Evolutionary conservation across 2,888 invertebrate species (phyloP), one percentile per base, ranked within the genome.

Genomic region (Opisthograptis luteolata): DNA sequence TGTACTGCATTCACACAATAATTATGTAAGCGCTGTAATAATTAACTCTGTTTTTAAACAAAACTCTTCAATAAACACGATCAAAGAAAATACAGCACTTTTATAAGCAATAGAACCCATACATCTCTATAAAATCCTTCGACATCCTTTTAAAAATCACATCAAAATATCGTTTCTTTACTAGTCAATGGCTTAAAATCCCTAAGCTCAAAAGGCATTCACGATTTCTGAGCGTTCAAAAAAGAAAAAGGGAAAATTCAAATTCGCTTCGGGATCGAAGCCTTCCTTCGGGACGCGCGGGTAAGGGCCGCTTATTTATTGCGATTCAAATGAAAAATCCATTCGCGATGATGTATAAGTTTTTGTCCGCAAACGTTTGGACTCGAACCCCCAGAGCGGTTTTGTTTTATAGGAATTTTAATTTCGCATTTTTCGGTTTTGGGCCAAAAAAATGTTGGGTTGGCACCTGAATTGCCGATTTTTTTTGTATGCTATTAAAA

Each of bases 271-370:
- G 71, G 66, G 70, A 71, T 61, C 63, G 61, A 45, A 58, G 67
- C 63, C 64, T 57, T 69, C 73, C 73, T 59, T 25, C 37, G 73
- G 72, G 71, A 70, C 55, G 53, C 54, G 55, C 15, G 14, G 42
- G 54, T 58, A 63, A 62, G 59, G 60, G 63, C 62, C 68, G 66
- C 66, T 76, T 77, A 76, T 76, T 75, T 80, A 77, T 78, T 63
- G 67, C 77, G 59, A 66, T 65, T 60, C 66, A 70, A 68, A 78
- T 79, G 75, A 73, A 71, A 76, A 71, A 79, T 76, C 72, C 67
- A 74, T 76, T 70, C 64, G 65, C 32, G 47, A 62, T 60, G 55
- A 66, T 61, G 67, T 67, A 69, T 67, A 65, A 67, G 72, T 71
- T 59, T 55, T 53, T 57, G 49, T 55, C 42, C 42, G 37, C 15